These are phyloP conservation scores for Cyclopterus lumpus DNA, from an alignment of 2,797 vertebrate genomes.

Conservation along the genomic window DNA sequence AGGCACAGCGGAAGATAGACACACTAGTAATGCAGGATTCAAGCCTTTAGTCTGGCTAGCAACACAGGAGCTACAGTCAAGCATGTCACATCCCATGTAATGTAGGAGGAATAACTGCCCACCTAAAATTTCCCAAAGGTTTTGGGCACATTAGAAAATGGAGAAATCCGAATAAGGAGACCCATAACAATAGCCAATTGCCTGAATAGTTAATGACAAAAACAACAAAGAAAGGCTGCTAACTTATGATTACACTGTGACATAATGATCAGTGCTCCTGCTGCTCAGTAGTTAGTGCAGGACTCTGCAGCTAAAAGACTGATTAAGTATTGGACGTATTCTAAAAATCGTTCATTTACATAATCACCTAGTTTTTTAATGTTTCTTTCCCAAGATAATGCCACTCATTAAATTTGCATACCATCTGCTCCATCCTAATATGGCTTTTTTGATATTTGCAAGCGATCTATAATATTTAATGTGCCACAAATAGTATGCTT, in stretches of 20 bases:
- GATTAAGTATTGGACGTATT: conserved; percentile 17
- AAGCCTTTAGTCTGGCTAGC: conserved; percentile 10
- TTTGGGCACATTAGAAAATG: neutral
- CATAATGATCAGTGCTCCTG: conserved; percentile 1
- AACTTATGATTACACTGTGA: neutral
- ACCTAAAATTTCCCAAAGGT: neutral
- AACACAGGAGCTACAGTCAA: neutral
- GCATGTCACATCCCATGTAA: neutral
- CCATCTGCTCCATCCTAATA: conserved; percentile 40
- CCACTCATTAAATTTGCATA: conserved; percentile 42
- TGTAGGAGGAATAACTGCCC: neutral
- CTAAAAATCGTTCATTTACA: conserved; percentile 39
- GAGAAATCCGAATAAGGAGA: neutral
- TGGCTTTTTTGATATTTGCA: conserved; percentile 37
- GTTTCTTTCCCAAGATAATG: conserved; percentile 39
- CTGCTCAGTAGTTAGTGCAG: conserved; percentile 9
- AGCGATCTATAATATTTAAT: conserved; percentile 36
- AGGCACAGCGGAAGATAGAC: conserved; percentile 11
- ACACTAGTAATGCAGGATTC: conserved; percentile 7
- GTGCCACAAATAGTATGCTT: conserved; percentile 28
- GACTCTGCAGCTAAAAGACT: conserved; percentile 12
- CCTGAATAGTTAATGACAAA: neutral
- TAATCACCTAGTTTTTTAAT: conserved; percentile 51
- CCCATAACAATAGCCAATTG: neutral
- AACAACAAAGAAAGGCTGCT: neutral